These are phyloP conservation scores for Sminthopsis crassicaudata DNA, from an alignment of 2,113 vertebrate species.

Conservation along the genomic window DNA sequence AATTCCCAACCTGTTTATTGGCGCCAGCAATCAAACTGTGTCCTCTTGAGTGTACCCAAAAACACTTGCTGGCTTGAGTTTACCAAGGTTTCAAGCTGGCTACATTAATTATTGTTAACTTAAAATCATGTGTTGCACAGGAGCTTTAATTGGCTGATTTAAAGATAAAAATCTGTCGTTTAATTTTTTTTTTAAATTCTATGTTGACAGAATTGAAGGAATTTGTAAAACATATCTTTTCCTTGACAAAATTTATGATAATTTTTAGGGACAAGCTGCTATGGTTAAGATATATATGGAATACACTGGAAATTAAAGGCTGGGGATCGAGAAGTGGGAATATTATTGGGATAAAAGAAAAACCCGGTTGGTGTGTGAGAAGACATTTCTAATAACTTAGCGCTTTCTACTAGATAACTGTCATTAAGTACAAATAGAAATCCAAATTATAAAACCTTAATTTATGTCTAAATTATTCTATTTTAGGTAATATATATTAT, in stretches of 20 bases:
- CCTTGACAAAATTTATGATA: slow-evolving; percentile 37
- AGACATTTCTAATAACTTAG: background rate
- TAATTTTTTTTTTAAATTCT: slow-evolving; percentile 65
- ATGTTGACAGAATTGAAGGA: slow-evolving; percentile 41
- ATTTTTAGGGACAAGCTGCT: slow-evolving; percentile 17
- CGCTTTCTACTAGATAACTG: background rate
- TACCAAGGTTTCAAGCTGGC: slow-evolving; percentile 83
- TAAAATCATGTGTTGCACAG: slow-evolving; percentile 78
- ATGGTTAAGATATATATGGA: background rate
- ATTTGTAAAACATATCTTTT: slow-evolving; percentile 60
- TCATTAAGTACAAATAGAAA: background rate
- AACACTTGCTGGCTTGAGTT: slow-evolving; percentile 83
- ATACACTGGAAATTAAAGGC: background rate
- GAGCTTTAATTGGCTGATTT: slow-evolving; percentile 78
- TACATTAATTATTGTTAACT: slow-evolving; percentile 87
- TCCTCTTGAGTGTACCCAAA: slow-evolving; percentile 84
- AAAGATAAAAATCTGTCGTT: slow-evolving; percentile 78
- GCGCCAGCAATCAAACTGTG: slow-evolving; percentile 84
- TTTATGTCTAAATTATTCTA: background rate
- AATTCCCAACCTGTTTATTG: slow-evolving; percentile 86
- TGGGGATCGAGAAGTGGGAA: background rate
- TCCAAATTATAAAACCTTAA: background rate
- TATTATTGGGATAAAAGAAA: background rate
- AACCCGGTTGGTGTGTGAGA: background rate
- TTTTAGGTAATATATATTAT: background rate